These are phyloP conservation scores for Pachliopta kotzebuea DNA, from an alignment of 2,888 invertebrate species.

Conservation along the genomic window DNA sequence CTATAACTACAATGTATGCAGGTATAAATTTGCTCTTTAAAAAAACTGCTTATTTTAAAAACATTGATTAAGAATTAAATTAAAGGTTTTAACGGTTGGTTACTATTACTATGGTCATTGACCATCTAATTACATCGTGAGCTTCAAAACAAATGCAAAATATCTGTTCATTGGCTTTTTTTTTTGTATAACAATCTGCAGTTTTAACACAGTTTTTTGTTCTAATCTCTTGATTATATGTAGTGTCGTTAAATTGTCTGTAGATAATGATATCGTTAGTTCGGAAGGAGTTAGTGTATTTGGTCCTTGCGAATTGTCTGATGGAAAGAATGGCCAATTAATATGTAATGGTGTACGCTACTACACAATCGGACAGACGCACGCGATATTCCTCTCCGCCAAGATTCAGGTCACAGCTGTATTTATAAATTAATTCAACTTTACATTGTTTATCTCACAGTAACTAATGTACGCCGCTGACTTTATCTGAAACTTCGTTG, in stretches of 20 bases:
- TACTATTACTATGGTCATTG: background rate
- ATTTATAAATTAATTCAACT: background rate
- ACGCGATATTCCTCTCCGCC: background rate
- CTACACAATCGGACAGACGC: background rate
- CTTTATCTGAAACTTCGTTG: background rate
- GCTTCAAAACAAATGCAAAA: background rate
- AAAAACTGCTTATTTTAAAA: background rate
- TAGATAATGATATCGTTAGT: background rate
- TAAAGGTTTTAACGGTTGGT: background rate
- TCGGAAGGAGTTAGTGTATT: background rate
- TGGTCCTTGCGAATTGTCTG: background rate
- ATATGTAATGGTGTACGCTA: background rate
- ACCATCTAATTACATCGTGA: background rate
- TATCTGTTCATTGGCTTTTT: no score
- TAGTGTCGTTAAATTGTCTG: background rate
- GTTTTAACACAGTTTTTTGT: background rate
- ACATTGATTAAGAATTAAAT: background rate
- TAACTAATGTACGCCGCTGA: background rate
- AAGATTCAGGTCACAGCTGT: background rate
- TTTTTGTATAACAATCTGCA: background rate
- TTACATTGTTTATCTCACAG: background rate
- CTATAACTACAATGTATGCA: no score
- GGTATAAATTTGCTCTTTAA: background rate
- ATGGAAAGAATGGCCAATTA: background rate
- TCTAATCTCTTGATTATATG: background rate